Percentiles rank a stretch among this genome's conserved stretches.
phyloP scores from a whole-genome alignment of 2,888 invertebrate genomes.

The Tipula unca region DNA sequence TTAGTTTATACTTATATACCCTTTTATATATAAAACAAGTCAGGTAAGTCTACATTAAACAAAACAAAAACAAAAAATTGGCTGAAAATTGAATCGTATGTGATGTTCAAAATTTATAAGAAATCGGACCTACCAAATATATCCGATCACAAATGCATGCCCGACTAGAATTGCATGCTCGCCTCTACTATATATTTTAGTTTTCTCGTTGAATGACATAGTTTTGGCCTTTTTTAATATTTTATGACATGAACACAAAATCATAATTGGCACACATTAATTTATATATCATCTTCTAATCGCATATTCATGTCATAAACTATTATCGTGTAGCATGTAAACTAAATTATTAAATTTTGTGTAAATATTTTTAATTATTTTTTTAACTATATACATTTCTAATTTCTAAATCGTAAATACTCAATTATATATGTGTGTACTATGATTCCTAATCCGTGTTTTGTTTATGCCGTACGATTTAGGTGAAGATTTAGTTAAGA shows the following conservation, averaged over 20 bases:
- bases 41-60: neutral
- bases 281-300: neutral
- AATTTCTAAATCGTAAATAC: neutral
- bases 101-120: neutral
- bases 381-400: neutral
- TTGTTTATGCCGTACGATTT: neutral
- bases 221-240: neutral
- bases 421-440: too few species aligned
- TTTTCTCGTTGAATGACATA: neutral
- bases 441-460: neutral
- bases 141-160: neutral
- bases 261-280: neutral
- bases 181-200: neutral
- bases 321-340: neutral
- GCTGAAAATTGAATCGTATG: neutral
- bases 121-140: neutral
- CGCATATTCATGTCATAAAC: neutral
- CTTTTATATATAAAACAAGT: neutral
- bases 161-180: neutral
- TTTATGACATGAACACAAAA: neutral
- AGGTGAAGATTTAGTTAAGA: constrained; percentile 60
- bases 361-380: neutral
- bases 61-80: neutral
- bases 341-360: neutral
- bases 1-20: too few species aligned